Percentiles rank a stretch among this genome's conserved stretches.
Conservation (phyloP, 2,888 invertebrate genomes). For the Selenia dentaria region DNA sequence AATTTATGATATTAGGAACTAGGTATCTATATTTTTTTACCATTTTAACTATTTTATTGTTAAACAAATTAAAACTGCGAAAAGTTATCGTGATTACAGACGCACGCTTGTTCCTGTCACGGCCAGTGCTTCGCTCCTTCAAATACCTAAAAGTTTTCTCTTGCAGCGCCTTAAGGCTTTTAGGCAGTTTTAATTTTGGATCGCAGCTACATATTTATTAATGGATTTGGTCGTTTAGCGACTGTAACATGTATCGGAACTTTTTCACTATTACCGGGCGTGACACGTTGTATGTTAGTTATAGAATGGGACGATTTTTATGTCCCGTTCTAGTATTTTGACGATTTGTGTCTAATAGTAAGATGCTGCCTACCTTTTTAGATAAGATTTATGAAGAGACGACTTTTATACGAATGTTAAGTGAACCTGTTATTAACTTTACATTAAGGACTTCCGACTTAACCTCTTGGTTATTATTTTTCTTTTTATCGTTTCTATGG, state of each 20-base stretch:
- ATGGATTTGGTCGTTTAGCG: constrained; percentile 39
- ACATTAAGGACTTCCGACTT: constrained; percentile 77
- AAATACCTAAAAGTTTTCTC: too few relatives aligned
- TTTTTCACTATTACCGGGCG: constrained; percentile 69
- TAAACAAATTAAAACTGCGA: too few relatives aligned
- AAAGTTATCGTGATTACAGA: too few relatives aligned
- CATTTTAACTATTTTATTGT: not conserved
- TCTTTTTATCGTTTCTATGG: constrained; percentile 43
- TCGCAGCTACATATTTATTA: constrained; percentile 20
- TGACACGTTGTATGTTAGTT: constrained; percentile 60
- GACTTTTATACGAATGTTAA: constrained; percentile 84
- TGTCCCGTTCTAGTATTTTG: constrained; percentile 48
- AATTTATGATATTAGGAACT: too few relatives aligned
- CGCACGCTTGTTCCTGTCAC: too few relatives aligned
- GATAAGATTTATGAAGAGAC: constrained; percentile 82
- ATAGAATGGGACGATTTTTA: constrained; percentile 62
- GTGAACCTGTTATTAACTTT: constrained; percentile 81
- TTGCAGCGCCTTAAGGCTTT: too few relatives aligned
- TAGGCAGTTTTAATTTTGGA: constrained; percentile 2
- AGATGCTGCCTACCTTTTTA: constrained; percentile 76
- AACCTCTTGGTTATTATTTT: constrained; percentile 65
- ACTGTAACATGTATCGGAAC: constrained; percentile 66
- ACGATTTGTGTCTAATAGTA: constrained; percentile 45
- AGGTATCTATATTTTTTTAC: too few relatives aligned
- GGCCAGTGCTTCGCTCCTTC: too few relatives aligned